Conservation (phyloP, 2,113 vertebrate genomes). For the Naja naja region DNA sequence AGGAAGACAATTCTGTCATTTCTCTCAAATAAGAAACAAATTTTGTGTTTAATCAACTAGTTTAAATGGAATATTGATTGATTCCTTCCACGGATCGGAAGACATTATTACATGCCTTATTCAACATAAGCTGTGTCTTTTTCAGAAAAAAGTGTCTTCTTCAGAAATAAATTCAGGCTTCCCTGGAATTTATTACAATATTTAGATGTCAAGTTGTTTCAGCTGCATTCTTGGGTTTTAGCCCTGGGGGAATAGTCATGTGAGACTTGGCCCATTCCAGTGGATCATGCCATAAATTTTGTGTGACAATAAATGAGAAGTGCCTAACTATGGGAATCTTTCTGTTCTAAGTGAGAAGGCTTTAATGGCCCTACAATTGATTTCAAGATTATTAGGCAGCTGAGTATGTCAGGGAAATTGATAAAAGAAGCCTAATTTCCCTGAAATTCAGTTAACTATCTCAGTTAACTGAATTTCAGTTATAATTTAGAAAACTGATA, state of each 20-base stretch:
- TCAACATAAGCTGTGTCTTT: background rate
- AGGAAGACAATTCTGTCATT: background rate
- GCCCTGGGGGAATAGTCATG: background rate
- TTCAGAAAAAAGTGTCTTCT: background rate
- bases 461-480: background rate
- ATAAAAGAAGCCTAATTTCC: background rate
- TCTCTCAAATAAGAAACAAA: background rate
- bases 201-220: background rate
- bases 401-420: background rate
- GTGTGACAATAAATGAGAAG: background rate
- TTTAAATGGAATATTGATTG: background rate
- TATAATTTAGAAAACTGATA: background rate
- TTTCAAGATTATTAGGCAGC: background rate
- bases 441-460: background rate
- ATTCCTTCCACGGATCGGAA: conserved; percentile 9
- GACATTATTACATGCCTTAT: fast-evolving
- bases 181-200: background rate
- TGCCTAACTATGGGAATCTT: background rate
- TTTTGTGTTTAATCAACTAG: conserved; percentile 6
- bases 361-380: background rate
- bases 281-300: background rate
- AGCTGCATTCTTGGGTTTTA: background rate
- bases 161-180: background rate
- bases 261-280: background rate
- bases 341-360: background rate